These are phyloP conservation scores for Tethea ocularis DNA, from an alignment of 2,888 invertebrate genomes.

Conservation along the genomic window DNA sequence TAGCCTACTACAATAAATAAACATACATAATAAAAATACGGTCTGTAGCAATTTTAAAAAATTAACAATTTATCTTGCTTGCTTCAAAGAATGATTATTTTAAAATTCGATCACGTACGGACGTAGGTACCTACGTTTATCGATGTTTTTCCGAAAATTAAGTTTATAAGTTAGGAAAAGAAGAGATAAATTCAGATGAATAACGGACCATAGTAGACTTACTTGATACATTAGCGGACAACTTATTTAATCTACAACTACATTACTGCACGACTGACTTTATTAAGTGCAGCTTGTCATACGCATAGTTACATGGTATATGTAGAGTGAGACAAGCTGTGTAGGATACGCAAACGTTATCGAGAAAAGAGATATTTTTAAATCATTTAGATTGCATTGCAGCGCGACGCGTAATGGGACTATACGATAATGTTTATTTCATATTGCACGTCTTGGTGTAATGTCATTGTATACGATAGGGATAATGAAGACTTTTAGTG, in stretches of 20 bases:
- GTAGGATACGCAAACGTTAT: slow-evolving; percentile 34
- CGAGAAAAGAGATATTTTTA: slow-evolving; percentile 34
- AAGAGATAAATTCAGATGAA: neutral
- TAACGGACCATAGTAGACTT: neutral
- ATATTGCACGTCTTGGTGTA: slow-evolving; percentile 5
- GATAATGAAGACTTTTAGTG: neutral
- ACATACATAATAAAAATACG: too few relatives aligned
- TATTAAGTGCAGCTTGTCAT: slow-evolving; percentile 36
- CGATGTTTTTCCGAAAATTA: too few relatives aligned
- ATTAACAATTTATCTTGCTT: too few relatives aligned
- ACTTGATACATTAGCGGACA: neutral
- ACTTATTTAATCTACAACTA: neutral
- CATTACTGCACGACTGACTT: slow-evolving; percentile 17
- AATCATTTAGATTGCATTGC: slow-evolving; percentile 16
- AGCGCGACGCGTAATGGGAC: slow-evolving; percentile 20
- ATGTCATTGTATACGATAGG: neutral
- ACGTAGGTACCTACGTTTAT: too few relatives aligned
- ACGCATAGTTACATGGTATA: slow-evolving; percentile 23
- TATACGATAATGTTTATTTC: neutral
- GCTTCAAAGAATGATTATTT: too few relatives aligned
- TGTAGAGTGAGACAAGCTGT: slow-evolving; percentile 46
- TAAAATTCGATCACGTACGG: too few relatives aligned
- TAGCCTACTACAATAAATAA: too few relatives aligned
- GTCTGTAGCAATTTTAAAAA: too few relatives aligned
- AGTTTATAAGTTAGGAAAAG: neutral